Percentiles rank a stretch among this genome's conserved stretches.
These are phyloP conservation scores for Caenorhabditis wallacei DNA, from an alignment of 2,888 invertebrate genomes.

Conservation along the genomic window DNA sequence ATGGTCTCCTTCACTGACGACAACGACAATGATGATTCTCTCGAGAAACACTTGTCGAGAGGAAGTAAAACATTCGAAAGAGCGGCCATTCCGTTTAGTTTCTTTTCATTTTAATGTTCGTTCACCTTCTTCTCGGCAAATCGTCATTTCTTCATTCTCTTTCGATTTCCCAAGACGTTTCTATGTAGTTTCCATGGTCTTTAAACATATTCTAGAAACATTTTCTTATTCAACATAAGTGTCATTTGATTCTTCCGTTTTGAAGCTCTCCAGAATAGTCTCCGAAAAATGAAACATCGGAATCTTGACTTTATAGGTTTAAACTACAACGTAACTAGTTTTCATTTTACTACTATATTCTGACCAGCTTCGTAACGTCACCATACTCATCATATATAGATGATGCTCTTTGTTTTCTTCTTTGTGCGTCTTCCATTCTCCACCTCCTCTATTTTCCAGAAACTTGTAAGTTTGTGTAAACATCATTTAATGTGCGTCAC, in stretches of 20 bases:
- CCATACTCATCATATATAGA: constrained; percentile 26
- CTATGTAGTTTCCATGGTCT: background rate
- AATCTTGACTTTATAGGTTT: background rate
- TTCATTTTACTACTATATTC: background rate
- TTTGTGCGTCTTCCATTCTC: constrained; percentile 1
- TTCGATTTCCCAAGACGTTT: background rate
- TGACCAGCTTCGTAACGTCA: background rate
- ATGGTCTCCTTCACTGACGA: constrained; percentile 7
- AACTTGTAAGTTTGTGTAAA: constrained; percentile 35
- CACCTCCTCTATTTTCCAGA: constrained; percentile 22
- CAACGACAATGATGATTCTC: constrained; percentile 18
- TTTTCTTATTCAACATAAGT: too few species aligned
- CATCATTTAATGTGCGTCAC: constrained; percentile 33
- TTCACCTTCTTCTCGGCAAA: background rate
- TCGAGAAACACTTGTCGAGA: constrained; percentile 38
- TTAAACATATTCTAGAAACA: background rate
- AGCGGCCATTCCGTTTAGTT: constrained; percentile 22
- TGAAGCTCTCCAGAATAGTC: too few species aligned
- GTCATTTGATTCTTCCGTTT: too few species aligned
- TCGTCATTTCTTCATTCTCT: background rate
- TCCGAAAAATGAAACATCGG: background rate
- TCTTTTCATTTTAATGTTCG: constrained; percentile 15
- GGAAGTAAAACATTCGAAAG: constrained; percentile 12
- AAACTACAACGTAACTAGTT: background rate
- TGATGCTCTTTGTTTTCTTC: constrained; percentile 13